phyloP scores from a whole-genome alignment of 1,140 invertebrate species.

The Cotesia vestalis region DNA sequence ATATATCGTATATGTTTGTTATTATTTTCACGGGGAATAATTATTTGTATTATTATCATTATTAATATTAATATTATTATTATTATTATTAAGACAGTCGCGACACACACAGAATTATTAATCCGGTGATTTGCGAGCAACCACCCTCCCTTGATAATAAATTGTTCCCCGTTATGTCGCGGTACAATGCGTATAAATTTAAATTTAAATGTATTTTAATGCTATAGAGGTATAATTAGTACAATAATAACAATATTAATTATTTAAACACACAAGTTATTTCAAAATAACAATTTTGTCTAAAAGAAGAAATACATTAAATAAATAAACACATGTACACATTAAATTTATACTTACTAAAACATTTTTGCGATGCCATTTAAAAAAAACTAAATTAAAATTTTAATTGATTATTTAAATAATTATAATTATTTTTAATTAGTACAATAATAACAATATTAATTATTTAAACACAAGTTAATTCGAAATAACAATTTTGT shows the following conservation, averaged over 20 bases:
- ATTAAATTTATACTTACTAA: background rate
- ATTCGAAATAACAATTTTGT: background rate
- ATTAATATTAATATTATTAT: too few species aligned
- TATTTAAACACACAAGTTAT: slow-evolving; percentile 2
- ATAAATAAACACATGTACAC: background rate
- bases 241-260: slow-evolving; percentile 29
- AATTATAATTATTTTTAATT: background rate
- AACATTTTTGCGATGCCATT: too few species aligned
- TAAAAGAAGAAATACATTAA: background rate
- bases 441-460: slow-evolving; percentile 32
- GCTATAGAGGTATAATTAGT: slow-evolving; percentile 34
- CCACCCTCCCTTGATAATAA: background rate
- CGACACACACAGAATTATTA: slow-evolving; percentile 17
- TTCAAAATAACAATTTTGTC: background rate
- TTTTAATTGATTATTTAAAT: too few species aligned
- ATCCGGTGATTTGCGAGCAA: slow-evolving; percentile 7
- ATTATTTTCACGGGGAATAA: slow-evolving; percentile 51
- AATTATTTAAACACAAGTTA: background rate
- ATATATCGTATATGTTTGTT: slow-evolving; percentile 48
- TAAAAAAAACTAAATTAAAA: too few species aligned
- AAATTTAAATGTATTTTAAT: slow-evolving; percentile 39
- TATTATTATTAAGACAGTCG: background rate
- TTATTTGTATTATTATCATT: slow-evolving; percentile 6
- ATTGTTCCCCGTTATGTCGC: slow-evolving; percentile 33
- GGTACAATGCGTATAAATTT: slow-evolving; percentile 32